Evolutionary conservation across 2,888 invertebrate genomes (phyloP).

Genomic region (Chrysolina haemoptera): DNA sequence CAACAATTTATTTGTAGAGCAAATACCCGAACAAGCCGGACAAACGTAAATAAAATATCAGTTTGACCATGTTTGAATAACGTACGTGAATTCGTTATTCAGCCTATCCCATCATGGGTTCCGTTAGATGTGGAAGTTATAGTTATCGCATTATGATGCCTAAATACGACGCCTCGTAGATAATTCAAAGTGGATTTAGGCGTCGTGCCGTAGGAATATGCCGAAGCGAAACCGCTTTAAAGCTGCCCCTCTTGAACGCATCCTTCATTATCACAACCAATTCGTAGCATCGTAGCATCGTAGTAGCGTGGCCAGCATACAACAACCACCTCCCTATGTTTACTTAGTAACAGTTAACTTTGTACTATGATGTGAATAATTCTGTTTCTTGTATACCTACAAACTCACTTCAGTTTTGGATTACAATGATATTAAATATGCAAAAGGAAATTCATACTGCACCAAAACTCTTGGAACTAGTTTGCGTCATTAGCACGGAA

Average conservation of each 20-base stretch:
- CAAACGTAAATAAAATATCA: not conserved
- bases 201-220: conserved; percentile 46
- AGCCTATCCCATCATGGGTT: conserved; percentile 1
- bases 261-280: conserved; percentile 61
- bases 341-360: conserved; percentile 59
- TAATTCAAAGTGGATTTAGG: conserved; percentile 35
- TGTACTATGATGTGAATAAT: conserved; percentile 51
- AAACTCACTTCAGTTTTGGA: conserved; percentile 45
- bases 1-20: too few species aligned
- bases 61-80: conserved; percentile 3
- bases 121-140: conserved; percentile 30
- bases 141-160: conserved; percentile 35
- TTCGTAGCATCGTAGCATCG: conserved; percentile 52
- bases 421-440: conserved; percentile 47
- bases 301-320: conserved; percentile 54
- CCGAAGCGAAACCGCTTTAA: conserved; percentile 50
- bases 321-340: conserved; percentile 57
- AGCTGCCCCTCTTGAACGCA: conserved; percentile 56
- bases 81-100: conserved; percentile 10
- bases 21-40: too few species aligned
- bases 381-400: conserved; percentile 47
- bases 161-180: conserved; percentile 32
- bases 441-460: conserved; percentile 44
- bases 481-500: not conserved
- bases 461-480: conserved; percentile 32